Conservation (phyloP, 2,113 vertebrate genomes). For the Petrocephalus microphthalmus region DNA sequence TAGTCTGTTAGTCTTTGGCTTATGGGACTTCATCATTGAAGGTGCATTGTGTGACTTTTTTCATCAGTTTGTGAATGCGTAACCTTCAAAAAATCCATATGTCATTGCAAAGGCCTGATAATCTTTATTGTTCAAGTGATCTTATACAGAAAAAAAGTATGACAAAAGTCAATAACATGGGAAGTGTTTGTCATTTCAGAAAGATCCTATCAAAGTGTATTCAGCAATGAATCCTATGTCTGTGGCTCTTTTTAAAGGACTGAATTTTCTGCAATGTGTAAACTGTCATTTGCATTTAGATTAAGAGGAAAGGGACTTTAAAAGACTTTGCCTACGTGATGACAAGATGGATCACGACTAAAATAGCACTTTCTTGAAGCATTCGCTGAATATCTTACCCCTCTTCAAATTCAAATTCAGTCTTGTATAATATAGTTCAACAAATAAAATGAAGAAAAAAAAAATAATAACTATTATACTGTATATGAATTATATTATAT, state of each 20-base stretch:
- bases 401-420: neutral
- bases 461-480: too few relatives aligned
- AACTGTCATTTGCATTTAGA: conserved; percentile 52
- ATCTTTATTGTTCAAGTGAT: conserved; percentile 26
- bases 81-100: conserved; percentile 3
- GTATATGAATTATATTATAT: too few relatives aligned
- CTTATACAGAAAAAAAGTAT: conserved; percentile 30
- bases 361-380: conserved; percentile 25
- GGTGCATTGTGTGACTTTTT: neutral
- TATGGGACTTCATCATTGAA: neutral
- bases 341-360: conserved; percentile 37
- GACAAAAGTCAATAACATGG: conserved; percentile 30
- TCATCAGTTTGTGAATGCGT: neutral
- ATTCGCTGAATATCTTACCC: neutral
- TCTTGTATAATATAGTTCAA: neutral
- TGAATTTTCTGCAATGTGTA: conserved; percentile 25
- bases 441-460: neutral
- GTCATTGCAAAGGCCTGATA: conserved; percentile 25
- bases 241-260: conserved; percentile 14
- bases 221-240: conserved; percentile 20
- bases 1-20: neutral
- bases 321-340: conserved; percentile 35
- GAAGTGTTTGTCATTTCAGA: conserved; percentile 39
- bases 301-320: conserved; percentile 41
- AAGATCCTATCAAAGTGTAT: conserved; percentile 38